Evolutionary conservation across 2,888 invertebrate species (phyloP), one percentile per base, ranked within the genome.

Genomic region (Chrysomela aeneicollis): DNA sequence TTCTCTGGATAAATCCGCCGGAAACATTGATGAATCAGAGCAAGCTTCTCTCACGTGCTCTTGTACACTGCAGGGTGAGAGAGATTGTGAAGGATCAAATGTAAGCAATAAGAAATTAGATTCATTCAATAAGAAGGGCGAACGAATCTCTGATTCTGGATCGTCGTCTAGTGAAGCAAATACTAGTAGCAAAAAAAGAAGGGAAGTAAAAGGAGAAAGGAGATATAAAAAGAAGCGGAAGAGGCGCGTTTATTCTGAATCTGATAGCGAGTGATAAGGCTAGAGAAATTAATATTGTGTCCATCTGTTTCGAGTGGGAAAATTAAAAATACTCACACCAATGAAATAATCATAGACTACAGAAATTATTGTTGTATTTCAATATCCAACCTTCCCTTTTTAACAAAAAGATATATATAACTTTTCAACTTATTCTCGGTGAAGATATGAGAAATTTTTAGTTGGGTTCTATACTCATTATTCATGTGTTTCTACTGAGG

Each of bases 11-110:
- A 55, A n/a, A 0, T 3, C 12, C 12, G 19, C 37, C 6, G 10
- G n/a, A 54, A 30, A 12, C 19, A 46, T 46, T 22, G 57, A 57
- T 32, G 9, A 8, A 42, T 60, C 52, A 22, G 21, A 52, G n/a
- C 60, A 60, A 60, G 60, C 17, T 6, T 52, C 60, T 0, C 51
- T 60, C 15, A 42, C 30, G 10, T 57, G 57, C 18, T 21, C 17
- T 18, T 57, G 46, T 46, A 12, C 57, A 21, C 15, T 46, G 3
- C n/a, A 26, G 10, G 42, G 22, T 46, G 46, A 46, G 12, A 22
- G 21, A 5, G 42, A 30, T 46, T 57, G 46, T 57, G 57, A 15
- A 42, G 15, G 9, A 4, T n/a, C 15, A 15, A 15, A 42, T 42
- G 12, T 8, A 42, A 10, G 4, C 8, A n/a, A n/a, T n/a, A 15